phyloP scores from a whole-genome alignment of 2,888 invertebrate species.

The Agrochola lota region DNA sequence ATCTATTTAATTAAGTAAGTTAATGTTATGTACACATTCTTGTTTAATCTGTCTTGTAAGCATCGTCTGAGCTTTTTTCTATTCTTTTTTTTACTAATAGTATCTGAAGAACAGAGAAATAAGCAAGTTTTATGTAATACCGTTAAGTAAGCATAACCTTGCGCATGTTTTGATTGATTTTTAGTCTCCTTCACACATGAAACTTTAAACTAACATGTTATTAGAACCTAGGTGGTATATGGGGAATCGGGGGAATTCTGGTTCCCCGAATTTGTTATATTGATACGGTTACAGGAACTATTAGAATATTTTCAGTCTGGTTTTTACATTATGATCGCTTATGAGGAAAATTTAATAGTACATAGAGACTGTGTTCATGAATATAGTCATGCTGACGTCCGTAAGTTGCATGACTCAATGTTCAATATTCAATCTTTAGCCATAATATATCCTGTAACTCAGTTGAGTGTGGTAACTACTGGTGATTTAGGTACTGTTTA shows the following conservation, averaged over 20 bases:
- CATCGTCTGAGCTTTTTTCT: neutral
- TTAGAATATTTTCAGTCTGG: conserved; percentile 39
- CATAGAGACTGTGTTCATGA: conserved; percentile 19
- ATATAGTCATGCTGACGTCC: conserved; percentile 41
- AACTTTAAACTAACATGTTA: conserved; percentile 19
- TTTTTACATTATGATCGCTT: conserved; percentile 46
- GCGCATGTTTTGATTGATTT: conserved; percentile 37
- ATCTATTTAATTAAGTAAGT: conserved; percentile 25
- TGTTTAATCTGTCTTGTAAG: conserved; percentile 9
- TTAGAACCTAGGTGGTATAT: neutral
- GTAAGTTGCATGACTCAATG: conserved; percentile 56
- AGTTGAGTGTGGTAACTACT: conserved; percentile 4
- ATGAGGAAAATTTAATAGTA: conserved; percentile 53
- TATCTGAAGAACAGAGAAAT: conserved; percentile 10
- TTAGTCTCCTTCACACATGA: conserved; percentile 23
- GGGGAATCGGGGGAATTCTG: conserved; percentile 47
- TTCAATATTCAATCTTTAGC: conserved; percentile 38
- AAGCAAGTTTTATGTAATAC: conserved; percentile 22
- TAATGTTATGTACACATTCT: conserved; percentile 4
- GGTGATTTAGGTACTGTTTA: neutral
- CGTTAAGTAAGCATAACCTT: conserved; percentile 56
- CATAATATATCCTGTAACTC: conserved; percentile 40
- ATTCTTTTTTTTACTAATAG: neutral
- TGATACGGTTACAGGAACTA: conserved; percentile 29
- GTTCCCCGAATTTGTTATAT: conserved; percentile 19